A percentile compares a stretch with the other conserved stretches of the same genome.
These are phyloP conservation scores for Seriola quinqueradiata DNA, from an alignment of 2,113 vertebrate species.

Conservation along the genomic window DNA sequence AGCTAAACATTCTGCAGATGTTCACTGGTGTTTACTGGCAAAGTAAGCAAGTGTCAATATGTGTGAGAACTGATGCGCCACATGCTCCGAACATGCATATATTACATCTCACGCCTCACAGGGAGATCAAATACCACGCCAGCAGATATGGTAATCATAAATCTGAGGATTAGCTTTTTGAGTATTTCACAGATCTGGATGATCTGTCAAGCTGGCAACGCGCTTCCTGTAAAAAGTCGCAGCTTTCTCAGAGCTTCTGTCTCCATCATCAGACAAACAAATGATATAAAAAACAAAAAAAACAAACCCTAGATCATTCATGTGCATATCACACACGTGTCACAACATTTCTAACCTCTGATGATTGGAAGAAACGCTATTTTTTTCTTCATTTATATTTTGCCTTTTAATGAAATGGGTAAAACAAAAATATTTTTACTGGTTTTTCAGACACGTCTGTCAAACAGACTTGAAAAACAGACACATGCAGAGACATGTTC, in stretches of 20 bases:
- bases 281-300: slow-evolving; percentile 20
- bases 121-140: slow-evolving; percentile 44
- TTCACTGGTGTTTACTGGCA: slow-evolving; percentile 36
- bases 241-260: slow-evolving; percentile 17
- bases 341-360: slow-evolving; percentile 13
- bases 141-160: slow-evolving; percentile 53
- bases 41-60: slow-evolving; percentile 55
- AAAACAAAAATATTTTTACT: not conserved
- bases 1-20: slow-evolving; percentile 64
- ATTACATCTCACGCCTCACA: slow-evolving; percentile 50
- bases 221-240: slow-evolving; percentile 19
- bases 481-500: not conserved
- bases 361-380: not conserved
- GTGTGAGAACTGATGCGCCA: slow-evolving; percentile 39
- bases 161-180: slow-evolving; percentile 62
- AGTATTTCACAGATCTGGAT: slow-evolving; percentile 55
- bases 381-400: slow-evolving; percentile 5
- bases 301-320: not conserved
- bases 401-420: not conserved
- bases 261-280: slow-evolving; percentile 38
- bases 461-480: slow-evolving; percentile 6
- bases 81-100: slow-evolving; percentile 42
- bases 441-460: not conserved
- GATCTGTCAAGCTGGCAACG: slow-evolving; percentile 56
- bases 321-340: slow-evolving; percentile 6